Base-by-base conservation (phyloP, 2,888 invertebrate species). In the Dicyrtomina minuta region DNA sequence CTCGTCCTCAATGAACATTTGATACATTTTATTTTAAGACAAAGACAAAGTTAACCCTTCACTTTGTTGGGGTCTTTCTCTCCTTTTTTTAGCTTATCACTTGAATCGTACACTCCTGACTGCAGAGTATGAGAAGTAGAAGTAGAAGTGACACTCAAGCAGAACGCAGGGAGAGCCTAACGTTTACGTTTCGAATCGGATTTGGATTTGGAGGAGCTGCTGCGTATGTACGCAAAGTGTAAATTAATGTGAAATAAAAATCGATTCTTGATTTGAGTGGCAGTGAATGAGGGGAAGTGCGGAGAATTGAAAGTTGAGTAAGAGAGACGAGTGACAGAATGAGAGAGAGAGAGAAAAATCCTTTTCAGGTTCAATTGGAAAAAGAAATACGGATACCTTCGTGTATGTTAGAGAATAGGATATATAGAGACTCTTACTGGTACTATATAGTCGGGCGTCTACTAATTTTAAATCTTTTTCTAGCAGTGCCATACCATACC, bases 341-440 rank as follows among this genome's bases (percentile, higher is more conserved):
- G 26, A 24, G 8, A 41, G 8, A 41, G 8, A 13, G 6, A 33
- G 26, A 43, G 24, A 61, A 46, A 61, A 24, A 58, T 39, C 61
- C 27, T 44, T 61, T 61, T 61, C 46, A 61, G 17, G 24, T 61
- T 43, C 60, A 60, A 60, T 41, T 60, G 41, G 15, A 20, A 41
- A 5, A 44, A 53, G 27, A 55, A 55, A 24, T 15, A 22, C 27
- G 24, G 12, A 51, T 33, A 33, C 33, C 33, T 33, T n/a, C n/a
- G 46, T 15, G 13, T 5, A 17, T 43, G 43, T 12, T 12, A 13
- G 46, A 46, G 46, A 46, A 17, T 46, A 17, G 46, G 46, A 13
- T 15, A 41, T 41, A 17, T 15, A 46, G 8, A 46, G 20, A 51
- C 17, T 22, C 17, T 10, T 51, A n/a, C n/a, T n/a, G n/a, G n/a